Evolutionary conservation across 1,140 invertebrate genomes (phyloP).

Genomic region (Chrysomallon squamiferum): DNA sequence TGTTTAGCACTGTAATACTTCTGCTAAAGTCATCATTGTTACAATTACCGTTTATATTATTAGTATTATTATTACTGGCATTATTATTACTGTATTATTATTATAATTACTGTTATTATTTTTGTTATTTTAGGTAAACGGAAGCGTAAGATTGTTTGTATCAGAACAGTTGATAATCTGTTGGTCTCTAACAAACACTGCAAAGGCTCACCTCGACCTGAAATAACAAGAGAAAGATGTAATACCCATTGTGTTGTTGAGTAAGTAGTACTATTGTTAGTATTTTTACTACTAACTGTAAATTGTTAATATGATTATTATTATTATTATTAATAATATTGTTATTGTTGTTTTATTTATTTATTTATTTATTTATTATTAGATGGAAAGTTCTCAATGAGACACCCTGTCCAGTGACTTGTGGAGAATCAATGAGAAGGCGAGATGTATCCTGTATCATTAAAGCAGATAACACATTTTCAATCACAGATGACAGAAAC

Average conservation of each 20-base stretch:
- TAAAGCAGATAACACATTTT: slow-evolving; percentile 33
- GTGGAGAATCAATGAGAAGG: slow-evolving; percentile 50
- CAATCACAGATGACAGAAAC: slow-evolving; percentile 50
- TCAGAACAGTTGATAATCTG: slow-evolving; percentile 36
- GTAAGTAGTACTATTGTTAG: slow-evolving; percentile 31
- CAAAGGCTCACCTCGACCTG: slow-evolving; percentile 29
- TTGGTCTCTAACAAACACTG: slow-evolving; percentile 41
- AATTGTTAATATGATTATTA: not conserved
- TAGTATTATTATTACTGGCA: too few species aligned
- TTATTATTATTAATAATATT: too few species aligned
- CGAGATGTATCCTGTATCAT: slow-evolving; percentile 68
- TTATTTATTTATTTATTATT: slow-evolving; percentile 14
- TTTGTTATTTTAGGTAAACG: slow-evolving; percentile 41
- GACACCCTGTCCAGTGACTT: slow-evolving; percentile 62
- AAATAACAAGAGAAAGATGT: slow-evolving; percentile 25
- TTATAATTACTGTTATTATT: not conserved
- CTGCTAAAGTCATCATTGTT: too few species aligned
- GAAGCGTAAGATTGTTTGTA: slow-evolving; percentile 43
- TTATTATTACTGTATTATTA: too few species aligned
- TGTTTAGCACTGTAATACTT: too few species aligned
- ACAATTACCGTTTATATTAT: too few species aligned
- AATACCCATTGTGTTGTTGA: slow-evolving; percentile 46
- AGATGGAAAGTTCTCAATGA: slow-evolving; percentile 69
- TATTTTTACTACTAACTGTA: too few species aligned
- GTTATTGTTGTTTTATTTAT: not conserved